Base-by-base conservation (phyloP, 1,140 invertebrate species). In the Pseudomyrmex sp. region DNA sequence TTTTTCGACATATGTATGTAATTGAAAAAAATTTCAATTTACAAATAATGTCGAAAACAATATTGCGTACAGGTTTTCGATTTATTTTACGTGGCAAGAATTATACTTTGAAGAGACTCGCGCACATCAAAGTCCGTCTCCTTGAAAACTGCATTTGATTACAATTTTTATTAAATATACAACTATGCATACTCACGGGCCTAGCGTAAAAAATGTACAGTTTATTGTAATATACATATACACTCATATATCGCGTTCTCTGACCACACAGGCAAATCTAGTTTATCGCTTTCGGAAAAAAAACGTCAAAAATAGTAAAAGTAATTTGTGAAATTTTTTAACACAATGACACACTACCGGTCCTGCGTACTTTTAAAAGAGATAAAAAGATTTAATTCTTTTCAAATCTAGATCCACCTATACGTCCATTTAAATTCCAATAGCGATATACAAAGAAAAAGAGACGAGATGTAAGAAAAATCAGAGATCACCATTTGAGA, bases 401-500 rank as follows among this genome's bases (percentile, higher is more conserved):
- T 18, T 2, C 8, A 35, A 35, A 35, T 35, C 20, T 50, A 72
- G 76, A 80, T 70, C 20, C 54, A 18, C 13, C 12, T 46, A 46
- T 68, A 23, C 46, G 58, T 80, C 20, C 20, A 23, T 35, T 23
- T 59, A 80, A 70, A 50, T 59, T 70, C 59, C 44, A 70, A 72
- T 72, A 59, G 65, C 65, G 44, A 79, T 70, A 46, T 66, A 54
- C 35, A 77, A 76, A 26, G 12, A 4, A 10, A 2, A 20, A 44
- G 56, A 12, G 23, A 13, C n/a, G 20, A 20, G 52, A 73, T 15
- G 20, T 50, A 48, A n/a, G 58, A 63, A 63, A 54, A 75, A 86
- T 93, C 90, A 93, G 63, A 92, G 90, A 63, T 93, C 92, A 66
- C 92, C 93, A 68, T 94, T 94, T 12, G 92, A 91, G 7, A 94